A percentile compares a stretch with the other conserved stretches of the same genome.
phyloP scores from a whole-genome alignment of 2,797 vertebrate species.

The Onychomys torridus region DNA sequence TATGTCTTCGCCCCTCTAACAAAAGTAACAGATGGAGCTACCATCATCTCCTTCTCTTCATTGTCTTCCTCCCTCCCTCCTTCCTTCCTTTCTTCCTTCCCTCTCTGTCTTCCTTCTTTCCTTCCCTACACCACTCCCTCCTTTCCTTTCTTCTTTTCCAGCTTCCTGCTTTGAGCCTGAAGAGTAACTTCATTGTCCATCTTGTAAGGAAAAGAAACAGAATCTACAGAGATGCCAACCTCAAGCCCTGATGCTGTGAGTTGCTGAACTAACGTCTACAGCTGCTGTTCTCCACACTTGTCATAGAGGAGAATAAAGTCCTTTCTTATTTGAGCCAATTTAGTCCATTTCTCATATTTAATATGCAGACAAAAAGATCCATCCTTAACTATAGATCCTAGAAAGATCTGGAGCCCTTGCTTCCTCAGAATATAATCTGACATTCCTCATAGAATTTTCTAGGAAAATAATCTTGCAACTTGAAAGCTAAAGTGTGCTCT shows the following conservation, averaged over 20 bases:
- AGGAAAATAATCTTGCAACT: slow-evolving; percentile 47
- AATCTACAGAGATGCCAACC: background rate
- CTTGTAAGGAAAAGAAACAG: background rate
- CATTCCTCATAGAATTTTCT: background rate
- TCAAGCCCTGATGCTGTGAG: background rate
- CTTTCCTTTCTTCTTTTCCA: background rate
- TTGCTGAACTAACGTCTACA: background rate
- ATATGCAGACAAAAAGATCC: background rate
- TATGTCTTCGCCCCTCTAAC: background rate
- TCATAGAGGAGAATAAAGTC: background rate
- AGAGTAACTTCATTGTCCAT: background rate
- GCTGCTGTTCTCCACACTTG: background rate
- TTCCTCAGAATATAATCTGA: background rate
- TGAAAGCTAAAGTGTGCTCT: background rate
- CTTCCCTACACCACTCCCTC: background rate
- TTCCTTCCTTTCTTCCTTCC: background rate
- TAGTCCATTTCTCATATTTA: background rate
- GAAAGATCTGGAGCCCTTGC: background rate
- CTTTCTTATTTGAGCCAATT: background rate
- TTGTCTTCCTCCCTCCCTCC: background rate
- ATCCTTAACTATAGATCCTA: background rate
- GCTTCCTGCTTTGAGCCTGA: background rate
- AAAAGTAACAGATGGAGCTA: background rate
- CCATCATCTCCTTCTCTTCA: background rate
- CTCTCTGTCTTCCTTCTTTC: background rate